phyloP scores from a whole-genome alignment of 2,888 invertebrate genomes.

The Spilarctia lutea region DNA sequence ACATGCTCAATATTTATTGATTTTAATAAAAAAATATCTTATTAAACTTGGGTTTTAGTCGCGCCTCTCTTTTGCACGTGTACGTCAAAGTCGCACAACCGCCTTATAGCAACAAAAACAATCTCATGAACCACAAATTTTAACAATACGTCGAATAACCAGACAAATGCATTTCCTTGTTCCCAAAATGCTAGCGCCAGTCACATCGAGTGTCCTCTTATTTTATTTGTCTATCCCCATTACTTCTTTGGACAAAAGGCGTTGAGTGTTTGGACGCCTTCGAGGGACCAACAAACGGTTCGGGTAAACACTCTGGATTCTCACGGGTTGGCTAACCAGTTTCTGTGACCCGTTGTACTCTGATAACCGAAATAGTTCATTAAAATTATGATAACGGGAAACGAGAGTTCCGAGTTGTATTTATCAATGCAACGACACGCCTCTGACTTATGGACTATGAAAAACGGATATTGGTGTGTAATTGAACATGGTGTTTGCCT shows the following conservation, averaged over 20 bases:
- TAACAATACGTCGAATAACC: constrained; percentile 23
- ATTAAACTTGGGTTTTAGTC: background rate
- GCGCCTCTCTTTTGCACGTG: background rate
- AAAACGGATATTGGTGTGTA: background rate
- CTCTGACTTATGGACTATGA: background rate
- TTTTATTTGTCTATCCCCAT: constrained; percentile 84
- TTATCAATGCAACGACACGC: constrained; percentile 19
- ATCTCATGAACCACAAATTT: background rate
- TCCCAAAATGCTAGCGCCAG: constrained; percentile 70
- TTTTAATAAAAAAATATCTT: background rate
- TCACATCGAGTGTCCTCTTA: constrained; percentile 64
- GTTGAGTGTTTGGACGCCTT: constrained; percentile 80
- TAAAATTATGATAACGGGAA: constrained; percentile 47
- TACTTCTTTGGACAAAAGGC: constrained; percentile 84
- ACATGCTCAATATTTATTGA: background rate
- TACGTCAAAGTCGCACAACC: background rate
- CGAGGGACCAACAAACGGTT: constrained; percentile 74
- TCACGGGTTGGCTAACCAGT: constrained; percentile 66
- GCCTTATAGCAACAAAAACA: constrained; percentile 2
- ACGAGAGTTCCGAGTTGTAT: constrained; percentile 17
- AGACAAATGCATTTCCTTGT: constrained; percentile 50
- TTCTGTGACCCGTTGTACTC: constrained; percentile 47
- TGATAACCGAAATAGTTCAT: constrained; percentile 53
- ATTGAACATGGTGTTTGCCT: background rate
- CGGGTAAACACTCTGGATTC: constrained; percentile 78